Conservation (phyloP, 1,140 invertebrate species). For the Metaphire vulgaris region DNA sequence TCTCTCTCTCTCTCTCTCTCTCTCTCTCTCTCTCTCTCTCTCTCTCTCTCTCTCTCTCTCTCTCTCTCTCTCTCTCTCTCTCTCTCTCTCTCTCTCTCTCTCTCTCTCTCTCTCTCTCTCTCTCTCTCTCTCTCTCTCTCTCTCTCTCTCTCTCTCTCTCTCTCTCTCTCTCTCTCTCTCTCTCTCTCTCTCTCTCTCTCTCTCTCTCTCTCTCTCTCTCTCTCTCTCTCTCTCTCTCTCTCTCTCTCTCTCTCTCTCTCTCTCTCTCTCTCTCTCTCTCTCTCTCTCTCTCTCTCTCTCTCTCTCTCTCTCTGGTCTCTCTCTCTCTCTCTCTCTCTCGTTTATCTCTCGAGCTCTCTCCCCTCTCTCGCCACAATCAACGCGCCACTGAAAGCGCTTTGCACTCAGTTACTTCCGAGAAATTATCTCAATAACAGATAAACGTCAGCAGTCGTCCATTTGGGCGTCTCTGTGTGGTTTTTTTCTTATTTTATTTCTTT, state of each 20-base stretch:
- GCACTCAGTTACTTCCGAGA: too few relatives aligned
- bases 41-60: background rate
- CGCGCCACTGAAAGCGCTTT: too few relatives aligned
- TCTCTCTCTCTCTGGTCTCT: background rate
- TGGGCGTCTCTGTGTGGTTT: too few relatives aligned
- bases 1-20: background rate
- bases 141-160: slow-evolving; percentile 1
- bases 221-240: slow-evolving; percentile 1
- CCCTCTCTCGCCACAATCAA: background rate
- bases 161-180: slow-evolving; percentile 1
- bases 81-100: background rate
- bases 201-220: background rate
- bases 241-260: slow-evolving; percentile 1
- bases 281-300: background rate
- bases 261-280: background rate
- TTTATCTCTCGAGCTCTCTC: background rate
- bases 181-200: slow-evolving; percentile 1
- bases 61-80: background rate
- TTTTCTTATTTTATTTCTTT: too few relatives aligned
- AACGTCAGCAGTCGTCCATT: too few relatives aligned
- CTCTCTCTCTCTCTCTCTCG: background rate
- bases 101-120: background rate
- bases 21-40: background rate
- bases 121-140: background rate
- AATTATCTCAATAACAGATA: too few relatives aligned